These are phyloP conservation scores for Lepidocyrtinus sp. DNA, from an alignment of 2,888 invertebrate species.

Conservation along the genomic window DNA sequence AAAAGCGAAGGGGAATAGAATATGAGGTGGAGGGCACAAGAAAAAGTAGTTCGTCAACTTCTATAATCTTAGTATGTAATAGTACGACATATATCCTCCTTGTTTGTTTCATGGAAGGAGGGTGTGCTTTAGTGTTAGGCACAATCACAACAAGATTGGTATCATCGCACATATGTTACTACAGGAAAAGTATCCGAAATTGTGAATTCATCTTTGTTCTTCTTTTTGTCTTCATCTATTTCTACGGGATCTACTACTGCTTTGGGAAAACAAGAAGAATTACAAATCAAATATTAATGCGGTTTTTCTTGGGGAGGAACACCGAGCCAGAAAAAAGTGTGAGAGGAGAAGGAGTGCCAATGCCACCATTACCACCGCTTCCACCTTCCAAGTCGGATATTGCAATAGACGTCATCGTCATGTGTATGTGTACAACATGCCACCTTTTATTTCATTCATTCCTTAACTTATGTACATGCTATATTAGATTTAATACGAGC, in stretches of 20 bases:
- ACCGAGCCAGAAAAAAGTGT: slow-evolving; percentile 3
- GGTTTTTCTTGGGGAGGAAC: slow-evolving; percentile 39
- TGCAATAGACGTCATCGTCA: slow-evolving; percentile 12
- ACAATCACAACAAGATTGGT: slow-evolving; percentile 32
- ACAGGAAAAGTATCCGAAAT: slow-evolving; percentile 23
- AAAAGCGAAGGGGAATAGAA: slow-evolving; percentile 31
- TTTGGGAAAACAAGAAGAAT: slow-evolving; percentile 46
- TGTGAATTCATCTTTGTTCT: slow-evolving; percentile 50
- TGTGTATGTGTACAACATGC: slow-evolving; percentile 20
- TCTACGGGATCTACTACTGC: not conserved
- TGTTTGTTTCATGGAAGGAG: not conserved
- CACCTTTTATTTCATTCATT: slow-evolving; percentile 19
- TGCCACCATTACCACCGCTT: not conserved
- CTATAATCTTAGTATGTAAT: slow-evolving; percentile 1
- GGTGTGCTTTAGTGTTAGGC: slow-evolving; percentile 13
- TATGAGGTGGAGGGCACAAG: slow-evolving; percentile 19
- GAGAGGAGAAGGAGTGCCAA: slow-evolving; percentile 15
- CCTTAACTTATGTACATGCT: slow-evolving; percentile 2
- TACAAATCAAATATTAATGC: slow-evolving; percentile 64
- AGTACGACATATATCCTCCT: not conserved
- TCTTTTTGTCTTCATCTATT: slow-evolving; percentile 16
- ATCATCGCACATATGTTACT: slow-evolving; percentile 19
- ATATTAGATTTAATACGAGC: slow-evolving; percentile 15
- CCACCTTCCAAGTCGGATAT: not conserved
- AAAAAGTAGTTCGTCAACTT: slow-evolving; percentile 46